Conservation (phyloP, 1,140 invertebrate species). For the Ceratosolen fusciceps region DNA sequence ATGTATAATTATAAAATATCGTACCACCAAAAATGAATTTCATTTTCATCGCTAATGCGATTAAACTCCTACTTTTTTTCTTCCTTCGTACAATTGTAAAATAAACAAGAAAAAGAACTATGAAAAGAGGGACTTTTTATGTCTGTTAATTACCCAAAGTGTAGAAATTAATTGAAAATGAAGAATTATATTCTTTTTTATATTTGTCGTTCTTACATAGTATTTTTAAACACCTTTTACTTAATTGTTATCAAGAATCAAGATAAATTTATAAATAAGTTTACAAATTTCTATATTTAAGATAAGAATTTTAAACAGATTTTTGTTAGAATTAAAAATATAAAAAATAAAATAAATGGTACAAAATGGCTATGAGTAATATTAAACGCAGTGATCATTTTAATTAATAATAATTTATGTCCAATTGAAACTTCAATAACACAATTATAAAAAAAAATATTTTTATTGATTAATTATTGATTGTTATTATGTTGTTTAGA, state of each 20-base stretch:
- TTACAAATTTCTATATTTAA: too few relatives aligned
- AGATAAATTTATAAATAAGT: too few relatives aligned
- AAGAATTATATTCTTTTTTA: constrained; percentile 29
- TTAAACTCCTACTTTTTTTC: background rate
- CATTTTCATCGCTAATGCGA: background rate
- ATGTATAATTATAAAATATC: constrained; percentile 67
- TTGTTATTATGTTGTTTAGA: constrained; percentile 44
- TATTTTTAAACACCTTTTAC: too few relatives aligned
- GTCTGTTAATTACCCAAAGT: background rate
- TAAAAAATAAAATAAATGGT: too few relatives aligned
- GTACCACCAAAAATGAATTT: constrained; percentile 47
- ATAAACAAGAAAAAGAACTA: constrained; percentile 1
- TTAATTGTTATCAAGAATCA: too few relatives aligned
- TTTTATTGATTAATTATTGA: constrained; percentile 30
- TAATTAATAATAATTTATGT: constrained; percentile 18
- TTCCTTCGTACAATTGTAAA: constrained; percentile 9
- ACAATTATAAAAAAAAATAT: constrained; percentile 51
- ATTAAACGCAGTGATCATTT: constrained; percentile 19
- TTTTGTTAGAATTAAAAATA: too few relatives aligned
- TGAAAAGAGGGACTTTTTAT: background rate
- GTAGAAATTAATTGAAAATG: constrained; percentile 28
- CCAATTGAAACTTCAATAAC: constrained; percentile 18
- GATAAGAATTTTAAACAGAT: too few relatives aligned
- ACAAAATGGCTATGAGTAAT: background rate
- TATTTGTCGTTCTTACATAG: background rate